Evolutionary conservation across 2,888 invertebrate species (phyloP), one percentile per base, ranked within the genome.

Genomic region (Drosophila phalerata): DNA sequence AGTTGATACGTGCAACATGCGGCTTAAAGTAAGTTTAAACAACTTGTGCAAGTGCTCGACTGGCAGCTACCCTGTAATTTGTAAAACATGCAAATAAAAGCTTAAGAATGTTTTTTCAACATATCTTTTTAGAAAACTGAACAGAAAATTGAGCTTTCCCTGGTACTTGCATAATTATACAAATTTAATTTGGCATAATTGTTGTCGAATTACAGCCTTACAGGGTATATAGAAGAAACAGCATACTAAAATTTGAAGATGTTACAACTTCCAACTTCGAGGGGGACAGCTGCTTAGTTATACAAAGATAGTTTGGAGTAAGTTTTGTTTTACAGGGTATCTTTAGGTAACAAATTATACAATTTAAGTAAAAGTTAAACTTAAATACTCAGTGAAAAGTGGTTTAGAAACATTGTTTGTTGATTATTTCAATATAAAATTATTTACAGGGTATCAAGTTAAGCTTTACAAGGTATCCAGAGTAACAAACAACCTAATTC

Each of bases 1-100:
- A 69, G 52, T 65, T 65, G 69, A 58, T 73, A 72, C 63, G 71
- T 69, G 64, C 58, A 45, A 45, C 55, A 47, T 48, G 40, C 55
- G n/a, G 32, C 56, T 74, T 40, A 53, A 49, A 22, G n/a, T 25
- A 17, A 51, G 13, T 25, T 32, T 17, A 5, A 19, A 9, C 1
- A 19, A 32, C 1, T 30, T 2, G 15, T 5, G n/a, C 5, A 19
- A n/a, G 22, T 37, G 17, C 47, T 15, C 45, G 45, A 58, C 57
- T 32, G 3, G 0, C 17, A 19, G 19, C 37, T 61, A 43, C 47
- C 42, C 72, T 66, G 40, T 30, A 34, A 56, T 17, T 53, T 15
- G 6, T 1, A 34, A 34, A 19, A 30, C 10, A 37, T 28, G n/a
- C n/a, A n/a, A n/a, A 15, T 9, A 17, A 40, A 40, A 17, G 3